These are phyloP conservation scores for Sesia apiformis DNA, from an alignment of 2,888 invertebrate genomes.

Conservation along the genomic window DNA sequence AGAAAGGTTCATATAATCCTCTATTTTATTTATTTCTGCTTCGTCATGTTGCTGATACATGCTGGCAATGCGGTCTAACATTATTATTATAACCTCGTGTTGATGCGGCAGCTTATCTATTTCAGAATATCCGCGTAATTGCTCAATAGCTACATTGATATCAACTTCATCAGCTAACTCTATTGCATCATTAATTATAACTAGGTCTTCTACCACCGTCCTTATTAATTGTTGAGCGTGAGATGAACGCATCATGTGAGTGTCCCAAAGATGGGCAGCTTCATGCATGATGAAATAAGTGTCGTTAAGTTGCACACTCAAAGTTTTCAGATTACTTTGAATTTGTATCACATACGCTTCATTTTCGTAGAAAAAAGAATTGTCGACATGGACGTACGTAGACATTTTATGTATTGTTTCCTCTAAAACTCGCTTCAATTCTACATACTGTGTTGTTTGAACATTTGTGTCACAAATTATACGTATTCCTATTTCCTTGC, in stretches of 20 bases:
- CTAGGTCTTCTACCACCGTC: slow-evolving; percentile 51
- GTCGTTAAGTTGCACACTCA: slow-evolving; percentile 39
- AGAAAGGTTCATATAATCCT: slow-evolving; percentile 41
- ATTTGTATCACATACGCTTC: not conserved
- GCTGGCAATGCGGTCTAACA: slow-evolving; percentile 33
- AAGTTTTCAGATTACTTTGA: not conserved
- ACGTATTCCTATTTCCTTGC: slow-evolving; percentile 12
- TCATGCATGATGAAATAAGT: slow-evolving; percentile 41
- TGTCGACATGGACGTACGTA: not conserved
- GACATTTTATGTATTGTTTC: not conserved
- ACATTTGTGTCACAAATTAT: not conserved
- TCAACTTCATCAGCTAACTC: slow-evolving; percentile 42
- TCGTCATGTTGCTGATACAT: slow-evolving; percentile 38
- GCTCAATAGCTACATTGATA: slow-evolving; percentile 45
- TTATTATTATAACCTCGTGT: slow-evolving; percentile 20
- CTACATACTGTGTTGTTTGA: slow-evolving; percentile 1
- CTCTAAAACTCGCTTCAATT: slow-evolving; percentile 26
- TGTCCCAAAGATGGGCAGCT: slow-evolving; percentile 50
- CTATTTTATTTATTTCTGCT: slow-evolving; percentile 37
- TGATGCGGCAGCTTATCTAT: slow-evolving; percentile 35
- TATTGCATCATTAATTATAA: slow-evolving; percentile 39
- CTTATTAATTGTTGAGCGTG: slow-evolving; percentile 47
- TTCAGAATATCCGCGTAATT: slow-evolving; percentile 36
- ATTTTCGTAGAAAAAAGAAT: not conserved
- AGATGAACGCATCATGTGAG: slow-evolving; percentile 45